Percentiles rank a stretch among this genome's conserved stretches.
Conservation (phyloP, 2,113 vertebrate genomes). For the Bambusicola thoracicus region DNA sequence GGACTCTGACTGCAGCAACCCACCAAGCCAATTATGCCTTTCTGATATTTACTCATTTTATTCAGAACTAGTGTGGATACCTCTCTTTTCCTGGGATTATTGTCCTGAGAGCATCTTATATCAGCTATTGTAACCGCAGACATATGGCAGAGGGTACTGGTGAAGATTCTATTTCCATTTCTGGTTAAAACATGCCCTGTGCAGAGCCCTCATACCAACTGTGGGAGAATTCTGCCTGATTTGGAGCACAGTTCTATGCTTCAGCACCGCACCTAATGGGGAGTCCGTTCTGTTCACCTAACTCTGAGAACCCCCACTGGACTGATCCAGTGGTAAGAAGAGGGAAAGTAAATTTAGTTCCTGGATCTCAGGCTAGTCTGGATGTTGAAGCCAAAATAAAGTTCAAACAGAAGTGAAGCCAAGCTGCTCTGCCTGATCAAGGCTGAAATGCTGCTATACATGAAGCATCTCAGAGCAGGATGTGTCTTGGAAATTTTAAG, state of each 20-base stretch:
- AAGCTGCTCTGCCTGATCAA: conserved; percentile 7
- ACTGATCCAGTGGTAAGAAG: not conserved
- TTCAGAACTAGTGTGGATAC: not conserved
- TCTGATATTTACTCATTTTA: not conserved
- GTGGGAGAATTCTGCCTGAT: not conserved
- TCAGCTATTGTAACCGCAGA: not conserved
- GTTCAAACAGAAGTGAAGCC: conserved; percentile 58
- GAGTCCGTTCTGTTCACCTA: not conserved
- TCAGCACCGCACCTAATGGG: not conserved
- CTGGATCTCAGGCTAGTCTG: conserved; percentile 48
- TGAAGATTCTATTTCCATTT: conserved; percentile 24
- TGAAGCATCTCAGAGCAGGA: not conserved
- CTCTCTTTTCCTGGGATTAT: not conserved
- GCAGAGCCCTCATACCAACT: not conserved
- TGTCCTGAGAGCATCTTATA: not conserved
- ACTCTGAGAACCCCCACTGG: not conserved
- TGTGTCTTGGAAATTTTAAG: not conserved
- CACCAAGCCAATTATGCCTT: not conserved
- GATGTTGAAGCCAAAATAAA: conserved; percentile 63
- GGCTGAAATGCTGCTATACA: not conserved
- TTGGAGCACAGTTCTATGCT: not conserved
- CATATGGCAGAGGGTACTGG: not conserved
- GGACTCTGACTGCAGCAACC: not conserved
- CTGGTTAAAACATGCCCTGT: not conserved
- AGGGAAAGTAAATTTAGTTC: conserved; percentile 42